Percentiles rank a stretch among this genome's conserved stretches.
Evolutionary conservation across 2,888 invertebrate genomes (phyloP).

Genomic region (Coronaproctus castanopsis): DNA sequence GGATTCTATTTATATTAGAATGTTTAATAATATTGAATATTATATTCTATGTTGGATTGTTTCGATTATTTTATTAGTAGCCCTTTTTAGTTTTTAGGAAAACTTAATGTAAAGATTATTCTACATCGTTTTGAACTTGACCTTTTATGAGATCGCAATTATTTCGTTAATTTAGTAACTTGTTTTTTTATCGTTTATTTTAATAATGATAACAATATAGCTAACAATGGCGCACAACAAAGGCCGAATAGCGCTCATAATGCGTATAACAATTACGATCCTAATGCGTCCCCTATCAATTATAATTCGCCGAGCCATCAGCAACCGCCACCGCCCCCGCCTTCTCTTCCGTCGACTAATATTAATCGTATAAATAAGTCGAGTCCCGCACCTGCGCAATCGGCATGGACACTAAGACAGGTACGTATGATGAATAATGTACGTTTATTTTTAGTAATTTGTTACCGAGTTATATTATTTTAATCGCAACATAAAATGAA

Average conservation of each 20-base stretch:
- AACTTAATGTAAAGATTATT: too few species aligned
- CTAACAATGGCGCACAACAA: slow-evolving; percentile 23
- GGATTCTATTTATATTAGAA: too few species aligned
- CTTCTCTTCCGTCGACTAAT: slow-evolving; percentile 20
- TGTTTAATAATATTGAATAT: too few species aligned
- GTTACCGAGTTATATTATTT: background rate
- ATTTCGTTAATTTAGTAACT: too few species aligned
- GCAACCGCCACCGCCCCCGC: background rate
- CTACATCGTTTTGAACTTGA: too few species aligned
- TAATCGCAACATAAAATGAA: too few species aligned
- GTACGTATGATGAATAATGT: slow-evolving; percentile 23
- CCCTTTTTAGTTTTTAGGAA: too few species aligned
- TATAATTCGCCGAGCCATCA: slow-evolving; percentile 39
- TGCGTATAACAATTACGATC: slow-evolving; percentile 53
- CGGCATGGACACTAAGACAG: slow-evolving; percentile 42
- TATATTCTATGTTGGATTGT: too few species aligned
- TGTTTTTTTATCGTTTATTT: too few species aligned
- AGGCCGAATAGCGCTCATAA: slow-evolving; percentile 49
- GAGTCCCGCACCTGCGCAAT: slow-evolving; percentile 48
- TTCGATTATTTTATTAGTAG: too few species aligned
- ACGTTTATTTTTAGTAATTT: background rate
- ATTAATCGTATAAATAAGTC: slow-evolving; percentile 45
- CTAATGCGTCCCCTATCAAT: slow-evolving; percentile 49
- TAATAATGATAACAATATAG: too few species aligned
- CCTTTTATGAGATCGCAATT: too few species aligned